These are phyloP conservation scores for Cossypha polioptera DNA, from an alignment of 2,797 vertebrate genomes.

Conservation along the genomic window DNA sequence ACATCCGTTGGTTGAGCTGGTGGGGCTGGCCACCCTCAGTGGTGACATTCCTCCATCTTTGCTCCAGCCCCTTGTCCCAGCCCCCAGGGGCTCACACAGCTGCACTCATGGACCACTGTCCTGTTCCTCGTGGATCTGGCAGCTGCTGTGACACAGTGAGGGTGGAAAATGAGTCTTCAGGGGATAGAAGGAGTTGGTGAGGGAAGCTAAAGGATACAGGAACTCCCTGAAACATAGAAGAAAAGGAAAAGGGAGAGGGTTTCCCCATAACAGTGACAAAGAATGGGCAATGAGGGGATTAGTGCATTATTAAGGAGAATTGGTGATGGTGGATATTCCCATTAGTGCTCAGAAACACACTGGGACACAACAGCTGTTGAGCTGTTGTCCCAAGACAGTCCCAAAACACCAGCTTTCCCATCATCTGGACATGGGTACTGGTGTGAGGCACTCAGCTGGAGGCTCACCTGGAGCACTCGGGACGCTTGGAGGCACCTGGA, in stretches of 20 bases:
- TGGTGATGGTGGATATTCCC: not conserved
- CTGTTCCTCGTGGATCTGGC: not conserved
- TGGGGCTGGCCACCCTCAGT: not conserved
- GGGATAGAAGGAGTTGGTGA: not conserved
- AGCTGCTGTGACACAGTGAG: rapidly evolving
- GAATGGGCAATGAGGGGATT: rapidly evolving
- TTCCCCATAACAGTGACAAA: not conserved
- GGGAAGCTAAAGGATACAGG: not conserved
- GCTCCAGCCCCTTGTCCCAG: not conserved
- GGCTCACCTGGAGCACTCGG: rapidly evolving
- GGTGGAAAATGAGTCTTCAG: not conserved
- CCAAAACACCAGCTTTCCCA: not conserved
- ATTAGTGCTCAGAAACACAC: not conserved
- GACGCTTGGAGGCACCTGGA: not conserved
- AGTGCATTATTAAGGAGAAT: not conserved
- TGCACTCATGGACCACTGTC: rapidly evolving
- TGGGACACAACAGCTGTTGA: not conserved
- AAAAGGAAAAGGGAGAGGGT: not conserved
- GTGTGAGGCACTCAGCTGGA: not conserved
- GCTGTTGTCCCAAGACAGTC: not conserved
- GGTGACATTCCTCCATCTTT: rapidly evolving
- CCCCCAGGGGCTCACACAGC: rapidly evolving
- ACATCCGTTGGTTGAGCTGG: not conserved
- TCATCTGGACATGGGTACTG: not conserved
- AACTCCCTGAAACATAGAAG: not conserved